Evolutionary conservation across 2,113 vertebrate species (phyloP).

Genomic region (Hymenochirus boettgeri): DNA sequence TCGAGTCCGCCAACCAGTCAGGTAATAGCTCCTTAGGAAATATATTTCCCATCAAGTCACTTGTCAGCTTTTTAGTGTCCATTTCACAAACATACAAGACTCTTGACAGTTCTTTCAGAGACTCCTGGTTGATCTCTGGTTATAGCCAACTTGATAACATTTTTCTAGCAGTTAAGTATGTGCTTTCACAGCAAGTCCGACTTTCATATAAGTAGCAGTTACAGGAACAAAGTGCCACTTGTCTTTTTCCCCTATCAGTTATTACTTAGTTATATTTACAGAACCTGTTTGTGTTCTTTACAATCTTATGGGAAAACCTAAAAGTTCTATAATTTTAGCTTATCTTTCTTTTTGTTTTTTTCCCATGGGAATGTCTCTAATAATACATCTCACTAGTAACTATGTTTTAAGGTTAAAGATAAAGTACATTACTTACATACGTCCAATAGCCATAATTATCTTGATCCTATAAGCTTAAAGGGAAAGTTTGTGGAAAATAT

Average conservation of each 20-base stretch:
- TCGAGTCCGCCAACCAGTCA: too few relatives aligned
- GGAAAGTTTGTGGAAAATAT: too few relatives aligned
- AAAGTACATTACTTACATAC: not conserved
- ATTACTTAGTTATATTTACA: conserved; percentile 2
- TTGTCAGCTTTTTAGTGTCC: conserved; percentile 3
- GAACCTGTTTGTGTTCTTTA: not conserved
- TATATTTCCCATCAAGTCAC: too few relatives aligned
- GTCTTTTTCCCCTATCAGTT: too few relatives aligned
- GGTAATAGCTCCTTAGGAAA: too few relatives aligned
- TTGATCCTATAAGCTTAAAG: too few relatives aligned
- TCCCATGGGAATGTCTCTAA: not conserved
- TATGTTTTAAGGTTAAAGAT: too few relatives aligned
- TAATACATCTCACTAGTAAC: too few relatives aligned
- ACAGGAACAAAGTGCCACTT: too few relatives aligned
- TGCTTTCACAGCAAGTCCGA: conserved; percentile 10
- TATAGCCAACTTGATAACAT: conserved; percentile 15
- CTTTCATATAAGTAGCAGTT: not conserved
- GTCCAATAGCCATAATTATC: not conserved
- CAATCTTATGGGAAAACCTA: not conserved
- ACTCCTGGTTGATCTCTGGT: conserved; percentile 26
- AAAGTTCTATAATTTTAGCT: not conserved
- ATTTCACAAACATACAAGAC: conserved; percentile 12
- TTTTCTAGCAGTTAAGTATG: conserved; percentile 14
- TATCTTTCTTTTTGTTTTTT: not conserved
- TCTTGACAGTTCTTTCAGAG: conserved; percentile 22